Evolutionary conservation across 1,140 invertebrate species (phyloP).

Genomic region (Cyrtorhinus lividipennis): DNA sequence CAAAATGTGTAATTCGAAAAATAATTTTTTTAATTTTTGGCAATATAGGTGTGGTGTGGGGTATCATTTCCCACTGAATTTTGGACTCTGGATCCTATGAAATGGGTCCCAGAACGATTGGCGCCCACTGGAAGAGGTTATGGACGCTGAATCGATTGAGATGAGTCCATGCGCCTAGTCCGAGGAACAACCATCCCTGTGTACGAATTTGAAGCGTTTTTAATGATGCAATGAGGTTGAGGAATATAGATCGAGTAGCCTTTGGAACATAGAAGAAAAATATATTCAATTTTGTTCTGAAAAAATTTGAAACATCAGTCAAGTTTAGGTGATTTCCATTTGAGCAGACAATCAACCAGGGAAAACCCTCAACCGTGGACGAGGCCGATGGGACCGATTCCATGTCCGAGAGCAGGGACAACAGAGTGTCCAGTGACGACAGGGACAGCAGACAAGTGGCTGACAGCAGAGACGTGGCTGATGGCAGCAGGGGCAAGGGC

Average conservation of each 20-base stretch:
- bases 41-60: no score
- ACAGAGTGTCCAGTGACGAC: neutral
- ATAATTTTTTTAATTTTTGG: no score
- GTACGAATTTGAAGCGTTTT: no score
- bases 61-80: no score
- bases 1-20: no score
- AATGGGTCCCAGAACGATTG: no score
- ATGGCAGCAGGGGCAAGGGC: neutral
- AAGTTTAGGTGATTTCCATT: neutral
- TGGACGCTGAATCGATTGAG: no score
- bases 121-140: no score
- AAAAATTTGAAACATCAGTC: neutral
- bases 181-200: no score
- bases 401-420: neutral
- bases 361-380: neutral
- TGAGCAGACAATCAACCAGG: neutral
- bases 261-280: neutral
- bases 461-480: neutral
- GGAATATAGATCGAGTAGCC: neutral
- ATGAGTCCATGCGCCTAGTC: no score
- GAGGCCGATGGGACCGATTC: neutral
- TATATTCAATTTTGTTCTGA: neutral
- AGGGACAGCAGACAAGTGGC: neutral
- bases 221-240: neutral
- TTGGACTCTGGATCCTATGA: no score